Evolutionary conservation across 1,140 invertebrate species (phyloP), one percentile per base, ranked within the genome.

Genomic region (Drosophila pallidifrons): DNA sequence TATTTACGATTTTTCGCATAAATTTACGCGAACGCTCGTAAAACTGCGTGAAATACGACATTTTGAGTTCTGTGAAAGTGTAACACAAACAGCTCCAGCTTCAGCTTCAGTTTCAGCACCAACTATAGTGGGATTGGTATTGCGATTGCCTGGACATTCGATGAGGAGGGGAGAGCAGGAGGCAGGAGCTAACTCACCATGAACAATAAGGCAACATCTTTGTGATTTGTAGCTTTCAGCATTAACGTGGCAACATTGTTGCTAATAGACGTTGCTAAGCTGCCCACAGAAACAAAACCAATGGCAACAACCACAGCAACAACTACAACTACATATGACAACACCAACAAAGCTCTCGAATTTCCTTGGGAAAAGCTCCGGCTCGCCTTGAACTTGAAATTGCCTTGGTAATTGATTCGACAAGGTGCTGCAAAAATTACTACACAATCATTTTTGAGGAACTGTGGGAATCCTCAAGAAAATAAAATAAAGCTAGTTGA

Each of bases 11-110:
- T 81, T 85, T 89, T 89, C 85, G 81, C 85, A 89, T 89, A 89
- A 89, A 89, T 89, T 89, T 89, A 89, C 86, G 85, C 85, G 85
- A 85, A 89, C 75, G 86, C 79, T 89, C 85, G 75, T 89, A 89
- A 89, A 89, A 89, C 71, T 79, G 78, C 85, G 81, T 89, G 75
- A 89, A 81, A 89, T 89, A 89, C 85, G 81, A 85, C 85, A 89
- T 89, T 89, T 89, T 89, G 81, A 89, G 85, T 89, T 89, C 85
- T 89, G 81, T 89, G 85, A 89, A 89, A 85, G 85, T 89, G 85
- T 89, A 89, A 89, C 85, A 88, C 79, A 2, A 74, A 60, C 65
- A 58, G 46, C 35, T 38, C 51, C 49, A 41, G 30, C 32, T 41
- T 3, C 52, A 55, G n/a, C 16, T 16, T 7, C 46, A 47, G 41